A percentile compares a stretch with the other conserved stretches of the same genome.
Evolutionary conservation across 2,797 vertebrate species (phyloP).

Genomic region (Pangasius larnaudii): DNA sequence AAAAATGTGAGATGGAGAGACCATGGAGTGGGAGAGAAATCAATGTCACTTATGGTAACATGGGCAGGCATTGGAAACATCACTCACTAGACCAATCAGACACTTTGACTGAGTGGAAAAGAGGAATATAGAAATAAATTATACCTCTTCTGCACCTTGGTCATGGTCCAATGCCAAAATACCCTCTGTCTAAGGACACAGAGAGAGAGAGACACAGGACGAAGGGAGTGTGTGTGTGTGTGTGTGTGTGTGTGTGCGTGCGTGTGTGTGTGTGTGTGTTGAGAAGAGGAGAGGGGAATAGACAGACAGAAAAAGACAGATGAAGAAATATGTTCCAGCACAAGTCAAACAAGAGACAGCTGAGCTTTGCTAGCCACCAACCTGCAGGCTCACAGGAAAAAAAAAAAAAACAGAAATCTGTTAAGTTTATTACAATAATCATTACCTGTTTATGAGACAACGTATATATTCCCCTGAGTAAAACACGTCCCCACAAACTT

Average conservation of each 20-base stretch:
- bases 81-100: constrained; percentile 61
- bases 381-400: constrained; percentile 6
- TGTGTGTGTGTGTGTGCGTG: background rate
- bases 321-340: constrained; percentile 30
- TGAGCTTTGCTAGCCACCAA: background rate
- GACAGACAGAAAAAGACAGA: constrained; percentile 29
- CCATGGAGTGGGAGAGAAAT: constrained; percentile 11
- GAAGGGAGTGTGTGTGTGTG: background rate
- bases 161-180: constrained; percentile 14
- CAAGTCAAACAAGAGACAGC: constrained; percentile 40
- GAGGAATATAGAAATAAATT: constrained; percentile 51
- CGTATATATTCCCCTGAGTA: constrained; percentile 11
- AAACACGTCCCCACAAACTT: background rate
- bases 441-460: constrained; percentile 1
- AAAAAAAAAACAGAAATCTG: background rate
- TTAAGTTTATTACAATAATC: constrained; percentile 13
- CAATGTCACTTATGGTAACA: constrained; percentile 53
- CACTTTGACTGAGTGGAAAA: constrained; percentile 34
- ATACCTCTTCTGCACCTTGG: constrained; percentile 33
- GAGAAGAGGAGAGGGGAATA: background rate
- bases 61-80: constrained; percentile 58
- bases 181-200: constrained; percentile 16
- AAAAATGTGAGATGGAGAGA: background rate
- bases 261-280: background rate
- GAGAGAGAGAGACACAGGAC: constrained; percentile 21